Conservation (phyloP, 2,113 vertebrate genomes). For the Muscicapa adusta region DNA sequence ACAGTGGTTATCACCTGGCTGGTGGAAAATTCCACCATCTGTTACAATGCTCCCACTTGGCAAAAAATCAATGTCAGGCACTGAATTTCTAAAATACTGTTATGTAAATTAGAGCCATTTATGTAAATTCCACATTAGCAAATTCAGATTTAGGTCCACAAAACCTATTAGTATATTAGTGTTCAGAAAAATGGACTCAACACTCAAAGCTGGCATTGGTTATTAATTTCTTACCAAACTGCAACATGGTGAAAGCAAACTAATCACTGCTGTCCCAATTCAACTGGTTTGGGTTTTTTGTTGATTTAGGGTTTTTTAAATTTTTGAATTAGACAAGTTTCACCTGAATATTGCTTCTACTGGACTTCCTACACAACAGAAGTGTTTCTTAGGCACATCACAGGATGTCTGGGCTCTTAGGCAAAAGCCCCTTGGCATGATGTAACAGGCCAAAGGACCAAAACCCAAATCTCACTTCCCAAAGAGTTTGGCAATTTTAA, state of each 20-base stretch:
- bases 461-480: background rate
- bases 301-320: background rate
- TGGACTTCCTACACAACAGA: background rate
- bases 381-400: background rate
- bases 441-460: background rate
- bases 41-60: constrained; percentile 35
- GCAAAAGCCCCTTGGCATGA: background rate
- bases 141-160: background rate
- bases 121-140: background rate
- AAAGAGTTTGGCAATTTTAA: background rate
- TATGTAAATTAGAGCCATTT: constrained; percentile 45
- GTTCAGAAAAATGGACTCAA: background rate
- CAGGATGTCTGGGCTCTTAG: background rate
- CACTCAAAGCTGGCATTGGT: background rate
- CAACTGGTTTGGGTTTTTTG: background rate
- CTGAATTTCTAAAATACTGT: constrained; percentile 25
- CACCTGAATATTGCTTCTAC: background rate
- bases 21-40: constrained; percentile 49
- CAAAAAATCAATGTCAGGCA: constrained; percentile 31
- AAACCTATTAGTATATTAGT: background rate
- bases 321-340: background rate
- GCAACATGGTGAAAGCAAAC: background rate
- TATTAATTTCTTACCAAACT: background rate
- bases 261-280: background rate
- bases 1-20: constrained; percentile 46